A percentile compares a stretch with the other conserved stretches of the same genome.
phyloP scores from a whole-genome alignment of 2,888 invertebrate genomes.

The Lasius fuliginosus region DNA sequence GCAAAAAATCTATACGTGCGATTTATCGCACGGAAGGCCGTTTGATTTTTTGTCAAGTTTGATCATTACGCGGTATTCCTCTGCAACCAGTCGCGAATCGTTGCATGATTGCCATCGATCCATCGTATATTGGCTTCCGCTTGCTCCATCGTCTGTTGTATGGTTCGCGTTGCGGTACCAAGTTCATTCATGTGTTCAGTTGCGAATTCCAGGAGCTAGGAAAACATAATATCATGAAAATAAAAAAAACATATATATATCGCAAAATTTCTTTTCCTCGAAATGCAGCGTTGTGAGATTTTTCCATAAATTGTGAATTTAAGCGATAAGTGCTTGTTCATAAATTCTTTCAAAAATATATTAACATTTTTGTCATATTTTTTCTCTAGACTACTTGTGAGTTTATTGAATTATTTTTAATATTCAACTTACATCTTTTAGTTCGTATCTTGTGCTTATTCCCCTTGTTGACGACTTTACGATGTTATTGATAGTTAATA shows the following conservation, averaged over 20 bases:
- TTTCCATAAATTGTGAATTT: neutral
- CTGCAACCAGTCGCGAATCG: slow-evolving; percentile 92
- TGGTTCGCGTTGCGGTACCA: slow-evolving; percentile 90
- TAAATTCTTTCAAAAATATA: neutral
- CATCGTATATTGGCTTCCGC: slow-evolving; percentile 94
- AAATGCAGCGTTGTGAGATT: neutral
- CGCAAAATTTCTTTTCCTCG: neutral
- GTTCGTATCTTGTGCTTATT: slow-evolving; percentile 92
- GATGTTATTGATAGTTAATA: slow-evolving; percentile 90
- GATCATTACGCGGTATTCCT: slow-evolving; percentile 76
- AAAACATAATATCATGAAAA: neutral
- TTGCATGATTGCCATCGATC: slow-evolving; percentile 92
- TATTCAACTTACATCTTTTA: slow-evolving; percentile 90
- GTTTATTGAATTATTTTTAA: slow-evolving; percentile 1
- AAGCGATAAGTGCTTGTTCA: neutral
- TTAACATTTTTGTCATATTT: neutral
- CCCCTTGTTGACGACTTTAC: slow-evolving; percentile 91
- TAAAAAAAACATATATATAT: neutral
- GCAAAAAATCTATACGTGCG: slow-evolving; percentile 1
- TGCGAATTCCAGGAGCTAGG: slow-evolving; percentile 90
- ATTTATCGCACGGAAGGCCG: neutral
- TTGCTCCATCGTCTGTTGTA: slow-evolving; percentile 93
- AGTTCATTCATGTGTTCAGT: slow-evolving; percentile 89
- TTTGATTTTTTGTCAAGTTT: neutral
- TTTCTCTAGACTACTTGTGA: neutral